phyloP scores from a whole-genome alignment of 35 echinoderm and acorn worm species.

The Apostichopus californicus region DNA sequence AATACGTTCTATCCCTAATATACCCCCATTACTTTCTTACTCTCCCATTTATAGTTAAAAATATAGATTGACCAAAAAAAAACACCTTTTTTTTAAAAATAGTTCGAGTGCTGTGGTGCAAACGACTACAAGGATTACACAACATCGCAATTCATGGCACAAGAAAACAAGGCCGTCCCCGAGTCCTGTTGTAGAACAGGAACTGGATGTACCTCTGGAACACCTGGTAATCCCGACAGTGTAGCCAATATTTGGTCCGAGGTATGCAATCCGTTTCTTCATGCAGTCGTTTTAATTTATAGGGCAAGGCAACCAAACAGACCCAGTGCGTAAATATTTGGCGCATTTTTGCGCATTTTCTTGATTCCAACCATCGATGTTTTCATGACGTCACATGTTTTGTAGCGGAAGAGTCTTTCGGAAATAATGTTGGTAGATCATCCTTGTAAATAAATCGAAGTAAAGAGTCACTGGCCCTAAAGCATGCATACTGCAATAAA shows the following conservation, averaged over 20 bases:
- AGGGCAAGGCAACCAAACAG: no score
- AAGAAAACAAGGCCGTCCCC: constrained; percentile 1
- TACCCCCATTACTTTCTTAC: no score
- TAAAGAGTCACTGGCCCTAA: no score
- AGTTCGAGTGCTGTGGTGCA: constrained; percentile 49
- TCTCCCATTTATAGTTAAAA: no score
- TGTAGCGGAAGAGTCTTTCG: not conserved
- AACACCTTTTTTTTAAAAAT: not conserved
- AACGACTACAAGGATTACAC: constrained; percentile 29
- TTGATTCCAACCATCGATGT: not conserved
- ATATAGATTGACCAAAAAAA: no score
- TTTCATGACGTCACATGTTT: not conserved
- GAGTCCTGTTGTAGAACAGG: constrained; percentile 26
- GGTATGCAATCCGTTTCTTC: not conserved
- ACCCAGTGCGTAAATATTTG: no score
- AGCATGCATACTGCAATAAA: no score
- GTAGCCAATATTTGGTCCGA: constrained; percentile 7
- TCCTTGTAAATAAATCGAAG: not conserved
- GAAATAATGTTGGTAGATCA: not conserved
- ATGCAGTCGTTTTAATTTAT: no score
- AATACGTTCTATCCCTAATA: no score
- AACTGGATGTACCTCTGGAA: not conserved
- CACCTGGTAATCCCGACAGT: not conserved
- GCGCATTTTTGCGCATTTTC: no score
- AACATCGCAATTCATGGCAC: not conserved